Evolutionary conservation across 1,140 invertebrate species (phyloP).

Genomic region (Aradophagus sp.): DNA sequence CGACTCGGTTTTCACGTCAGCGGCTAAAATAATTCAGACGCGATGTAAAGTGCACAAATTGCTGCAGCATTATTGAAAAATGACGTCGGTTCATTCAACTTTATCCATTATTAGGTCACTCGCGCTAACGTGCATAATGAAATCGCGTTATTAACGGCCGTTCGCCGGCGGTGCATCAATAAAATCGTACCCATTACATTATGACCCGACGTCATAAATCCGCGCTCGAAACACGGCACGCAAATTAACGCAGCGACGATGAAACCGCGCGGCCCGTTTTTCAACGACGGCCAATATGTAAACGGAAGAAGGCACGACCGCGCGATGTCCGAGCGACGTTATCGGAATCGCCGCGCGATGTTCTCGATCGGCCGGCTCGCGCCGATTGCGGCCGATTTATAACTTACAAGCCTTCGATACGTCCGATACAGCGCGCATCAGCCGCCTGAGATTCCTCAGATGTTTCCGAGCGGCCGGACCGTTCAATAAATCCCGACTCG

Average conservation of each 20-base stretch:
- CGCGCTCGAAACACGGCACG: slow-evolving; percentile 13
- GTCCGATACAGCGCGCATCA: slow-evolving; percentile 43
- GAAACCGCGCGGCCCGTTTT: slow-evolving; percentile 27
- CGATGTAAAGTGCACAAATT: too few relatives aligned
- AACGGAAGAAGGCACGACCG: slow-evolving; percentile 7
- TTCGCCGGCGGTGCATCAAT: slow-evolving; percentile 23
- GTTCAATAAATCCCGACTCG: slow-evolving; percentile 50
- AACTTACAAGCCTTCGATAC: slow-evolving; percentile 37
- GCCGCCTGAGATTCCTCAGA: slow-evolving; percentile 45
- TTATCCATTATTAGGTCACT: too few relatives aligned
- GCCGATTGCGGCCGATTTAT: slow-evolving; percentile 45
- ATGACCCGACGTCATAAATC: slow-evolving; percentile 14
- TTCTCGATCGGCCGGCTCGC: slow-evolving; percentile 34
- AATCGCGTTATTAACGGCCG: slow-evolving; percentile 10
- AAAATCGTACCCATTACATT: slow-evolving; percentile 20
- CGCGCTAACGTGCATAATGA: too few relatives aligned
- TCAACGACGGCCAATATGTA: slow-evolving; percentile 31
- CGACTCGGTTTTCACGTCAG: too few relatives aligned
- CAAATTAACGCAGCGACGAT: slow-evolving; percentile 30
- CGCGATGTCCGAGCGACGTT: slow-evolving; percentile 14
- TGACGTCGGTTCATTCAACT: too few relatives aligned
- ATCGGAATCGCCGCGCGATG: slow-evolving; percentile 33
- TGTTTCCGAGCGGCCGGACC: slow-evolving; percentile 35
- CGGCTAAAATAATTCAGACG: too few relatives aligned
- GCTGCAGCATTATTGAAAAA: too few relatives aligned